Percentiles rank a stretch among this genome's conserved stretches.
Conservation (phyloP, 2,797 vertebrate genomes). For the Crax fasciolata region DNA sequence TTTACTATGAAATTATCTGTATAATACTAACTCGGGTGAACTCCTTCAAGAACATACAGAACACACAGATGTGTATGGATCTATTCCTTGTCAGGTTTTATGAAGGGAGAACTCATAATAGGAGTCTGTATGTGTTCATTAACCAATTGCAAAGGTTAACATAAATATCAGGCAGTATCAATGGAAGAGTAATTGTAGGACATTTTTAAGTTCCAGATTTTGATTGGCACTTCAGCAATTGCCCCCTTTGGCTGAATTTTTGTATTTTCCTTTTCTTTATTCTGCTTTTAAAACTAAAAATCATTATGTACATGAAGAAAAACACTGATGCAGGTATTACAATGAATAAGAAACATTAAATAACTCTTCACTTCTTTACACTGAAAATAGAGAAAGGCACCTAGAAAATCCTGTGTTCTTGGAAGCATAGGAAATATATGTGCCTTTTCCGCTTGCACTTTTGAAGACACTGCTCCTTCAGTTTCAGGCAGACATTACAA, state of each 20-base stretch:
- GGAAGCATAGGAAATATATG: background rate
- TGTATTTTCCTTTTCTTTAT: background rate
- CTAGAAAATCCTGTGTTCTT: background rate
- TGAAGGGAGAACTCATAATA: background rate
- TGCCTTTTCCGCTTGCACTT: background rate
- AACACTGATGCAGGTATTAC: background rate
- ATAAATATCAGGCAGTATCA: background rate
- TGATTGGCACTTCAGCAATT: background rate
- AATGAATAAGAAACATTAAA: background rate
- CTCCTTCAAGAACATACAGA: background rate
- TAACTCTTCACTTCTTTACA: conserved; percentile 15
- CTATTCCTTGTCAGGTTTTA: background rate
- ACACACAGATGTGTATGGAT: background rate
- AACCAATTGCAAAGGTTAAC: background rate
- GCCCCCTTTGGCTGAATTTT: background rate
- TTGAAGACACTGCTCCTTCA: background rate
- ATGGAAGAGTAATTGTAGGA: background rate
- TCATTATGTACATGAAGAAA: background rate
- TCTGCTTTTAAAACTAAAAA: background rate
- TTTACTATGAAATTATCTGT: background rate
- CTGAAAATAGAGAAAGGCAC: background rate
- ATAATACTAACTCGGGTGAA: background rate
- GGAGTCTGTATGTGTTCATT: background rate
- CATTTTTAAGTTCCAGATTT: background rate
- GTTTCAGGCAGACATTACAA: background rate